Base-by-base conservation (phyloP, 2,888 invertebrate species). In the Scaptomyza flava region DNA sequence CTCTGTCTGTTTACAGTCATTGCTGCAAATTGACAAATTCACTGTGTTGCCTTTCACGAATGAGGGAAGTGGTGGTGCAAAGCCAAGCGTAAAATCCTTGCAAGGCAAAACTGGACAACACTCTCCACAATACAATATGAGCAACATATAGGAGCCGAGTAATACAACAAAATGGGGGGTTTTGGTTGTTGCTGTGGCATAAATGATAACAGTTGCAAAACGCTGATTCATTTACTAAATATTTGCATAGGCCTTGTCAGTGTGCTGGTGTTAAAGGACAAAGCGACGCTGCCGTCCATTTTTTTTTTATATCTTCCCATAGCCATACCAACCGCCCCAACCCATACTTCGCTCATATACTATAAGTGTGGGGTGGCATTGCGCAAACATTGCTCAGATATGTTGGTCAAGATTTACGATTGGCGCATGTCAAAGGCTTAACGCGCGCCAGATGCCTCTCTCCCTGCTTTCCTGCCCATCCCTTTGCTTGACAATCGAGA, bases 171-270 rank as follows among this genome's bases (percentile, higher is more conserved):
- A 33, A 12, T 7, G 6, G 48, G n/a, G n/a, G 70, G 23, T 9
- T 33, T 33, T 9, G 12, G 34, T 50, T 50, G 50, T 23, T 50
- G 48, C 62, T 50, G 64, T 77, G 68, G 72, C 87, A 89, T 81
- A 87, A 89, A 87, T 84, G 86, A 88, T 84, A 88, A 87, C 87
- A 77, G 79, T 88, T 78, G 79, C 84, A 88, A 86, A 87, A 74
- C 89, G 90, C 89, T 89, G 90, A 89, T 89, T 90, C 89, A 90
- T 90, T 89, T 89, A 87, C 89, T 89, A 89, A 89, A 89, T 89
- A 89, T 89, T 89, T 90, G 87, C 89, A 89, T 87, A 89, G 86
- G 89, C 89, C 89, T 86, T 89, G 88, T 87, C 89, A 84, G 80
- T 72, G 79, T 72, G 77, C 79, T 84, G 81, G 74, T 78, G 84